A percentile compares a stretch with the other conserved stretches of the same genome.
These are phyloP conservation scores for Bradysia coprophila DNA, from an alignment of 1,140 invertebrate genomes.

Conservation along the genomic window DNA sequence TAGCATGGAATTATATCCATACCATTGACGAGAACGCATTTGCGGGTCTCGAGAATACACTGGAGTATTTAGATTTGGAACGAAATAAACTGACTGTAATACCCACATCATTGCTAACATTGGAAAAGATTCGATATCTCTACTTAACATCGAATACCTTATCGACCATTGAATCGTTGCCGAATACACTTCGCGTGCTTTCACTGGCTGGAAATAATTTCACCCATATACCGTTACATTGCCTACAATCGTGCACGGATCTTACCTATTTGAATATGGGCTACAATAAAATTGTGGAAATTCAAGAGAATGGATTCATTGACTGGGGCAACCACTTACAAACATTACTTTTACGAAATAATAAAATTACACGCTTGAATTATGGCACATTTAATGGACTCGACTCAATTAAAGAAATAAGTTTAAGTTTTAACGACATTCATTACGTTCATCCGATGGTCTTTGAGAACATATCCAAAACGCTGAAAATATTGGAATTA, in stretches of 20 bases:
- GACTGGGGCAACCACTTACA: conserved; percentile 66
- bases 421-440: conserved; percentile 74
- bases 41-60: conserved; percentile 40
- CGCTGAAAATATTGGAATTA: conserved; percentile 65
- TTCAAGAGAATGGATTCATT: conserved; percentile 50
- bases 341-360: conserved; percentile 68
- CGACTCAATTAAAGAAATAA: conserved; percentile 60
- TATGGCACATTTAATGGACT: conserved; percentile 49
- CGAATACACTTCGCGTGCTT: conserved; percentile 48
- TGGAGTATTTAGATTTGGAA: conserved; percentile 70
- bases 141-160: conserved; percentile 70
- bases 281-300: conserved; percentile 64
- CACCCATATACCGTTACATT: conserved; percentile 42
- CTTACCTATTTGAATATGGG: conserved; percentile 70
- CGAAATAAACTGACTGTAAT: conserved; percentile 52
- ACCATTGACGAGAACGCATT: conserved; percentile 50
- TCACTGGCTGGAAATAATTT: conserved; percentile 67
- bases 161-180: conserved; percentile 25
- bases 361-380: conserved; percentile 56
- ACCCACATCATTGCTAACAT: conserved; percentile 41
- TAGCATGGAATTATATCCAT: conserved; percentile 57
- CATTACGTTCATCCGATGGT: conserved; percentile 54
- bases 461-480: conserved; percentile 49
- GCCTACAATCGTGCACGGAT: conserved; percentile 42
- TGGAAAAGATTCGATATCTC: conserved; percentile 54